phyloP scores from a whole-genome alignment of 2,888 invertebrate genomes.

The Ennomos quercinarius region DNA sequence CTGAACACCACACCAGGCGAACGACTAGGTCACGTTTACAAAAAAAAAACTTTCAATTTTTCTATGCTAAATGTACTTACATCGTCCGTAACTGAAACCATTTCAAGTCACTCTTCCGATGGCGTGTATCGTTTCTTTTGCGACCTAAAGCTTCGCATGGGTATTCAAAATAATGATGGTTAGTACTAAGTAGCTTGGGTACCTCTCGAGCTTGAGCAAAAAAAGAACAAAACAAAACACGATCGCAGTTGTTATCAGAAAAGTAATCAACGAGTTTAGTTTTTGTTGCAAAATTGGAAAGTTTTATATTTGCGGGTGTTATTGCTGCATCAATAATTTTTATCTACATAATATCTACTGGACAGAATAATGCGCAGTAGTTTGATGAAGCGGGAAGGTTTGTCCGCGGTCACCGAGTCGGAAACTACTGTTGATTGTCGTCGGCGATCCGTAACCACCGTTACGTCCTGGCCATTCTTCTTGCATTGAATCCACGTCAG shows the following conservation, averaged over 20 bases:
- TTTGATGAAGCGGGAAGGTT: conserved; percentile 43
- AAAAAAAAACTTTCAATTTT: too few relatives aligned
- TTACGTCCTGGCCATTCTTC: conserved; percentile 58
- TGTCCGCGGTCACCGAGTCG: conserved; percentile 68
- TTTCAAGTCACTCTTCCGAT: too few relatives aligned
- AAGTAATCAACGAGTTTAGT: conserved; percentile 24
- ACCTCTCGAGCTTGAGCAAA: too few relatives aligned
- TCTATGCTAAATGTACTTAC: too few relatives aligned
- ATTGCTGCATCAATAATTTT: conserved; percentile 29
- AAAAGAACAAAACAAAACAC: conserved; percentile 7
- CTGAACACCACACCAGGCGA: too few relatives aligned
- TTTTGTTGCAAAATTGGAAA: conserved; percentile 32
- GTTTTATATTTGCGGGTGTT: conserved; percentile 30
- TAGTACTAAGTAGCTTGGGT: too few relatives aligned
- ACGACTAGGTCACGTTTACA: too few relatives aligned
- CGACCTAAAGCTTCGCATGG: too few relatives aligned
- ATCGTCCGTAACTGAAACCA: too few relatives aligned
- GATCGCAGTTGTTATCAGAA: conserved; percentile 7
- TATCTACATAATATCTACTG: background rate
- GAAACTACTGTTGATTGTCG: conserved; percentile 66
- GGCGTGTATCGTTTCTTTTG: too few relatives aligned
- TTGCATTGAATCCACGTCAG: conserved; percentile 41
- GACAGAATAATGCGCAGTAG: conserved; percentile 16
- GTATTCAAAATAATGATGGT: too few relatives aligned
- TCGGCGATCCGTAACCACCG: conserved; percentile 58